phyloP scores from a whole-genome alignment of 2,888 invertebrate genomes.

The Ormyrus nitidulus region DNA sequence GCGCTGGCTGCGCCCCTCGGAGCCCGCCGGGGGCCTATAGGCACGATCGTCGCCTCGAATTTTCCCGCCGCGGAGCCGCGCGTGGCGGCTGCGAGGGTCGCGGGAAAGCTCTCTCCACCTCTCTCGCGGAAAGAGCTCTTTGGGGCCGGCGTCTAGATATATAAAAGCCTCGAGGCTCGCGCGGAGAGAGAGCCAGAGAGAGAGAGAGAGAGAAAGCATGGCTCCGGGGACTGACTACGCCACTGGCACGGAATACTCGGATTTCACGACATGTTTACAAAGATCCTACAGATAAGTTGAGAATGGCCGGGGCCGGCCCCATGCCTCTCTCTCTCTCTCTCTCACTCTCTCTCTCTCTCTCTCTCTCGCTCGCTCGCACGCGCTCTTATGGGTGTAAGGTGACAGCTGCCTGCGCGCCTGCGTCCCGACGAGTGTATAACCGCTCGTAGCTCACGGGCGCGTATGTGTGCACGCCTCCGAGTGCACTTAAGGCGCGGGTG shows the following conservation, averaged over 20 bases:
- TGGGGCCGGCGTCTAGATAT: background rate
- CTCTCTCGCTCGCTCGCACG: background rate
- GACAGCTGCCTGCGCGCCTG: slow-evolving; percentile 73
- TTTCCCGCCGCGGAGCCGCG: slow-evolving; percentile 12
- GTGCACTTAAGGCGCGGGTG: slow-evolving; percentile 10
- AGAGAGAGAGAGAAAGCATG: slow-evolving; percentile 14
- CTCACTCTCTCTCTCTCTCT: slow-evolving; percentile 1
- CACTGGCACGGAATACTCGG: slow-evolving; percentile 74
- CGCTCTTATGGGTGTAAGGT: slow-evolving; percentile 72
- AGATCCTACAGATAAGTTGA: slow-evolving; percentile 76
- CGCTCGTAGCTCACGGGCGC: slow-evolving; percentile 19
- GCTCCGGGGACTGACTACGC: slow-evolving; percentile 66
- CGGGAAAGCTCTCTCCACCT: slow-evolving; percentile 24
- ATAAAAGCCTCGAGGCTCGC: slow-evolving; percentile 47
- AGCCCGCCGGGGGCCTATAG: background rate
- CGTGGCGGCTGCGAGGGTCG: background rate
- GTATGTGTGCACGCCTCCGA: slow-evolving; percentile 9
- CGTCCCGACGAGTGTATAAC: slow-evolving; percentile 59
- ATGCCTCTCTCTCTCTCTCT: slow-evolving; percentile 59
- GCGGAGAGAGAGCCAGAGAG: slow-evolving; percentile 15
- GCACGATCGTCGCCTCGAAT: slow-evolving; percentile 22
- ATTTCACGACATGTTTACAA: slow-evolving; percentile 76
- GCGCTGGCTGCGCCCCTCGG: background rate
- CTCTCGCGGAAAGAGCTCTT: slow-evolving; percentile 26
- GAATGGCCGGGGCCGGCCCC: slow-evolving; percentile 71